Percentiles rank a stretch among this genome's conserved stretches.
Conservation (phyloP, 2,113 vertebrate genomes). For the Oxygymnocypris stewartii region DNA sequence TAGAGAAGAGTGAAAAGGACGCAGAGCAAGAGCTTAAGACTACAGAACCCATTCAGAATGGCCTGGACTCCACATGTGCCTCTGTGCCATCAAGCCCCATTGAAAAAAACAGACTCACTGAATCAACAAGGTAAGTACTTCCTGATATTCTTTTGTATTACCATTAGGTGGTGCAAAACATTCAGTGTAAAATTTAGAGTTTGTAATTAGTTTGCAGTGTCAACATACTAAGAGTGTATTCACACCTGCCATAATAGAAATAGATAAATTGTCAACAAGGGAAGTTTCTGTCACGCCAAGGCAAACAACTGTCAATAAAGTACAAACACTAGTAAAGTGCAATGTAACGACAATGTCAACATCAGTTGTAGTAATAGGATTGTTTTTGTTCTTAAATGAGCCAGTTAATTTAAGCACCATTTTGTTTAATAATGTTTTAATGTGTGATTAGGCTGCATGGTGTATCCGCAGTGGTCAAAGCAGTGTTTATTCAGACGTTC, state of each 20-base stretch:
- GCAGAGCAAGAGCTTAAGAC: background rate
- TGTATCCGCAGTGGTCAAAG: background rate
- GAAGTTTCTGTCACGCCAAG: background rate
- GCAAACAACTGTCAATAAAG: background rate
- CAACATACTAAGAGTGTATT: background rate
- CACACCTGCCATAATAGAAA: background rate
- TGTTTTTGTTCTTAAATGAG: background rate
- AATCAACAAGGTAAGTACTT: constrained; percentile 24
- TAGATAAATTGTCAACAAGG: background rate
- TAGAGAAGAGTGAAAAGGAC: background rate
- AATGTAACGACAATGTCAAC: too few species aligned
- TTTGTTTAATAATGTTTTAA: background rate
- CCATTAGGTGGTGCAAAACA: constrained; percentile 64
- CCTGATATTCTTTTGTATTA: constrained; percentile 15
- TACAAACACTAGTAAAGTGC: background rate
- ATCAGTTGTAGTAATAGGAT: background rate
- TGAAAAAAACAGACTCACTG: constrained; percentile 14
- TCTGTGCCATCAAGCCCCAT: background rate
- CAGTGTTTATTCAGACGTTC: background rate
- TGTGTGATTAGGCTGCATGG: background rate
- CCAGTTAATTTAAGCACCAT: background rate
- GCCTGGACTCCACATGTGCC: constrained; percentile 20
- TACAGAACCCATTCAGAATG: constrained; percentile 15
- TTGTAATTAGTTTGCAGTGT: background rate
- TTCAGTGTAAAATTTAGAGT: background rate